Conservation (phyloP, 2,888 invertebrate genomes). For the Protophormia terraenovae region DNA sequence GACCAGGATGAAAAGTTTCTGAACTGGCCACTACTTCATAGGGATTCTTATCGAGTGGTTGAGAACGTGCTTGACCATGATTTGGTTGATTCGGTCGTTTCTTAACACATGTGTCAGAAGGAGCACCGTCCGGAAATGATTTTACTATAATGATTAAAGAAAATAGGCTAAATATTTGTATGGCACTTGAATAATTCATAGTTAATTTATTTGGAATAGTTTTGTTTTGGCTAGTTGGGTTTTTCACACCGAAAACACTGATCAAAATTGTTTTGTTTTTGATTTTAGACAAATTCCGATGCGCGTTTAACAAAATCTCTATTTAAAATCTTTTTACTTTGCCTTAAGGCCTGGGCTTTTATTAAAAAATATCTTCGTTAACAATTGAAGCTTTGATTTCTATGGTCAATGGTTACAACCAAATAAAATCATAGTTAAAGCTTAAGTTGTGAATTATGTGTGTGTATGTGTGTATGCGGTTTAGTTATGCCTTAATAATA, state of each 20-base stretch:
- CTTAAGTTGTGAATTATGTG: constrained; percentile 20
- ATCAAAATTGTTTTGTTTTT: constrained; percentile 2
- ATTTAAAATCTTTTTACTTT: constrained; percentile 61
- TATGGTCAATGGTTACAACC: not conserved
- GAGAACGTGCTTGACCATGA: constrained; percentile 88
- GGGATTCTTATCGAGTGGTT: constrained; percentile 85
- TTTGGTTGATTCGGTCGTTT: constrained; percentile 88
- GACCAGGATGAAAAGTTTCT: constrained; percentile 86
- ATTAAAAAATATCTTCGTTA: constrained; percentile 55
- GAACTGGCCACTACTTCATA: constrained; percentile 87
- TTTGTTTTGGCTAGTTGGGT: too few relatives aligned
- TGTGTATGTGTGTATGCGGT: not conserved
- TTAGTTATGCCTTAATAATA: constrained; percentile 1
- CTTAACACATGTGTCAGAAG: constrained; percentile 90
- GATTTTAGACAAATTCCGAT: constrained; percentile 22
- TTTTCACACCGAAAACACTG: constrained; percentile 41
- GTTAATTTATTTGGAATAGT: not conserved
- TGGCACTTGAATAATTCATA: constrained; percentile 61
- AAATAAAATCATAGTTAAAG: constrained; percentile 46
- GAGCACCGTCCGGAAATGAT: constrained; percentile 90
- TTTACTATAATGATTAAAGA: constrained; percentile 80
- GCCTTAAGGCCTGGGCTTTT: constrained; percentile 58
- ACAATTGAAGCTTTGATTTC: constrained; percentile 50
- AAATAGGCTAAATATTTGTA: constrained; percentile 74
- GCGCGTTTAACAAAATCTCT: constrained; percentile 54